A percentile compares a stretch with the other conserved stretches of the same genome.
Evolutionary conservation across 1,140 invertebrate species (phyloP).

Genomic region (Branchinecta lynchi): DNA sequence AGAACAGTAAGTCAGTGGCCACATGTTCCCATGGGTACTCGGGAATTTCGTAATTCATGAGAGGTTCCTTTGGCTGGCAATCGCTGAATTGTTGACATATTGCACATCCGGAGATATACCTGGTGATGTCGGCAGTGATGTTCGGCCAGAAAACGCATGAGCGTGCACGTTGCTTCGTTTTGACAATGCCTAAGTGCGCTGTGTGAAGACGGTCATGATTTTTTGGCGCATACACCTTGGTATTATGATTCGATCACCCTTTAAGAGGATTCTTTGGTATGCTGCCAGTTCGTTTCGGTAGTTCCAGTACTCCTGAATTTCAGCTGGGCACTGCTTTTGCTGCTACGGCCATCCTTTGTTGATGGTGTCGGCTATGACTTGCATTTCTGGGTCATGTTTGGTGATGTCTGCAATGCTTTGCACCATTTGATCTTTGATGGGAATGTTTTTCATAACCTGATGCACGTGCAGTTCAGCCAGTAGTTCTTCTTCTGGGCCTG

Average conservation of each 20-base stretch:
- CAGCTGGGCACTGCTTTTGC: slow-evolving; percentile 1
- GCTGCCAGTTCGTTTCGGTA: slow-evolving; percentile 4
- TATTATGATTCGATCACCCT: slow-evolving; percentile 1
- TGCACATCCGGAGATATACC: slow-evolving; percentile 1
- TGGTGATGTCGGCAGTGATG: slow-evolving; percentile 8
- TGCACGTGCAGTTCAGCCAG: background rate
- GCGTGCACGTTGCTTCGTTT: slow-evolving; percentile 9
- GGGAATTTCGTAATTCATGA: background rate
- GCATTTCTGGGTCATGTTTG: background rate
- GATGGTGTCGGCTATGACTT: background rate
- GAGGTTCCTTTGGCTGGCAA: background rate
- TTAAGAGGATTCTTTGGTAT: background rate
- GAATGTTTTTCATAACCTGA: background rate
- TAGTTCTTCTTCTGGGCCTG: slow-evolving; percentile 8
- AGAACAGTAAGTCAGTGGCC: slow-evolving; percentile 5
- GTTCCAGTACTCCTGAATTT: slow-evolving; percentile 9
- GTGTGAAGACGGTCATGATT: slow-evolving; percentile 9
- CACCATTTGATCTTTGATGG: slow-evolving; percentile 1
- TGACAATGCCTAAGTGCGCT: slow-evolving; percentile 4
- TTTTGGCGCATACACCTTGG: slow-evolving; percentile 4
- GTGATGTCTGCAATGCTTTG: background rate
- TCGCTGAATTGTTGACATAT: slow-evolving; percentile 6
- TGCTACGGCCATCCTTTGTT: background rate
- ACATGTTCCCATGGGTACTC: background rate
- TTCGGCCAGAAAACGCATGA: slow-evolving; percentile 1